These are phyloP conservation scores for Pachypanchax playfairii DNA, from an alignment of 2,113 vertebrate genomes.

Conservation along the genomic window DNA sequence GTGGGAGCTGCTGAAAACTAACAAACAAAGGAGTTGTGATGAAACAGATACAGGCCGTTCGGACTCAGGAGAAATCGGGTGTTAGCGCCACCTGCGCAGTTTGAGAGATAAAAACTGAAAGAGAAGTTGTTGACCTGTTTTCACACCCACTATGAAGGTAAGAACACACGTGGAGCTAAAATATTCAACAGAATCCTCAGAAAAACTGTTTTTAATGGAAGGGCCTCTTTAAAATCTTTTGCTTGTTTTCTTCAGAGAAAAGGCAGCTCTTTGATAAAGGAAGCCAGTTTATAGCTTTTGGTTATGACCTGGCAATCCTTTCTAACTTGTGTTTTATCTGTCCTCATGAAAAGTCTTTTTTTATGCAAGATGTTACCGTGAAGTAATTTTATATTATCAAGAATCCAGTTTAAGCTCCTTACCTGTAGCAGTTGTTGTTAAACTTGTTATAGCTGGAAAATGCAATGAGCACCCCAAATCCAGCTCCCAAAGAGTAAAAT, in stretches of 20 bases:
- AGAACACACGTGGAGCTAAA: no score
- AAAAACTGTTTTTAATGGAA: no score
- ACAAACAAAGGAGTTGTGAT: no score
- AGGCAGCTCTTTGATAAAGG: constrained; percentile 20
- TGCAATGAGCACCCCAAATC: constrained; percentile 96
- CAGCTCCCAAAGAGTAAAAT: constrained; percentile 96
- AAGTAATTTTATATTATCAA: constrained; percentile 19
- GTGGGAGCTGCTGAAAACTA: no score
- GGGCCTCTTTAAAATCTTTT: constrained; percentile 15
- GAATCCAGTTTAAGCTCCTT: constrained; percentile 44
- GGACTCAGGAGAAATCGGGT: no score
- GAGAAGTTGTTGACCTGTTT: no score
- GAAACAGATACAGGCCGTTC: no score
- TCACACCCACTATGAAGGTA: no score
- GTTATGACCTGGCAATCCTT: constrained; percentile 43
- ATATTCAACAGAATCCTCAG: no score
- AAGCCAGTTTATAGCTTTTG: constrained; percentile 36
- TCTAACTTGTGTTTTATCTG: constrained; percentile 50
- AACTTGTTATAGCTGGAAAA: constrained; percentile 99
- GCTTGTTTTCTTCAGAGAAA: constrained; percentile 29
- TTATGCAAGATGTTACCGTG: constrained; percentile 10
- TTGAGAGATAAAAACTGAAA: no score
- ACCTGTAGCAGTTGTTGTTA: constrained; percentile 99
- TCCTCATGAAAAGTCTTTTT: constrained; percentile 32
- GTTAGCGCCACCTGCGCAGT: no score